A percentile compares a stretch with the other conserved stretches of the same genome.
These are phyloP conservation scores for Ictalurus punctatus DNA, from an alignment of 2,113 vertebrate genomes.

Conservation along the genomic window DNA sequence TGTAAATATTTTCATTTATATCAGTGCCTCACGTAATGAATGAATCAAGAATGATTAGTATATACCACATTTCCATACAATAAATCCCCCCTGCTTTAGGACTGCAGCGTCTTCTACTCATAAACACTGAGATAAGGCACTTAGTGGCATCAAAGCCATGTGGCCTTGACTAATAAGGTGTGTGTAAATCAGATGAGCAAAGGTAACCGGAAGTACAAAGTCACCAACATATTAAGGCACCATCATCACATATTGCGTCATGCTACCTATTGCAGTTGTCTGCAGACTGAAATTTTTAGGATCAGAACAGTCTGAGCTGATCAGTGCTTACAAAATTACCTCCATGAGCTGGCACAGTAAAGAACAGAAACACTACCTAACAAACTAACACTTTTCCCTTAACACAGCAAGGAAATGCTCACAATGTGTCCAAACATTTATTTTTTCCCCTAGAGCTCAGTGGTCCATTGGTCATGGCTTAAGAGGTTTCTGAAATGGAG, in stretches of 20 bases:
- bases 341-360: neutral
- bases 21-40: neutral
- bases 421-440: neutral
- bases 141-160: neutral
- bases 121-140: neutral
- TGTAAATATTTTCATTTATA: neutral
- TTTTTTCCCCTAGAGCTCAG: neutral
- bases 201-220: neutral
- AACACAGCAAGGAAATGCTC: neutral
- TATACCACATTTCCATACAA: neutral
- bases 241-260: neutral
- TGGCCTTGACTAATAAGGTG: neutral
- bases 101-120: neutral
- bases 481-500: neutral
- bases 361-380: neutral
- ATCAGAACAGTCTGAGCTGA: neutral
- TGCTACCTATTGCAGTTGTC: neutral
- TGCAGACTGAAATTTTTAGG: neutral
- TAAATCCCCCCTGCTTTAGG: no score
- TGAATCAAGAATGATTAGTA: neutral
- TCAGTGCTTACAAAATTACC: neutral
- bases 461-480: neutral
- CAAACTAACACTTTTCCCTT: neutral
- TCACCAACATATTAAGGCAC: neutral
- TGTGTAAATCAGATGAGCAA: neutral